Evolutionary conservation across 37 sponge, comb jelly and placozoan species (phyloP).

Genomic region (Amphimedon queenslandica): DNA sequence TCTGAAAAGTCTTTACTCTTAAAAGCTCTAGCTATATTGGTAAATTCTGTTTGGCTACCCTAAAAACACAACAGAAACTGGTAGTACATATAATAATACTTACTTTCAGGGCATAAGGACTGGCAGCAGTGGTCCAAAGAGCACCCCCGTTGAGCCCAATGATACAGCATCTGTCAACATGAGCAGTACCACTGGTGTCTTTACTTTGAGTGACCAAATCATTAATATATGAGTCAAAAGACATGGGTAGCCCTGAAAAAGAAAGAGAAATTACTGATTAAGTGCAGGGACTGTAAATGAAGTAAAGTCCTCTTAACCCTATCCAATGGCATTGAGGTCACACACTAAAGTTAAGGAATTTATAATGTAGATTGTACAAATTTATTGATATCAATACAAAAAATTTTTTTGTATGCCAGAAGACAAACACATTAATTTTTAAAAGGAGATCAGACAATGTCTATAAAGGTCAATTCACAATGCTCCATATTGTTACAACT

Average conservation of each 20-base stretch:
- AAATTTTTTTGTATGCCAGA: too few species aligned
- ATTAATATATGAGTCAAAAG: slow-evolving; percentile 45
- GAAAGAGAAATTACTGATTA: background rate
- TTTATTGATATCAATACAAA: too few species aligned
- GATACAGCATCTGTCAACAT: slow-evolving; percentile 34
- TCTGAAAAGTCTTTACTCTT: slow-evolving; percentile 76
- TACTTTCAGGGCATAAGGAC: slow-evolving; percentile 52
- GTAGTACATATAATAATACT: too few species aligned
- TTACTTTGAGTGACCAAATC: slow-evolving; percentile 25
- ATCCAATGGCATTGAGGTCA: background rate
- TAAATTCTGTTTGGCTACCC: slow-evolving; percentile 34
- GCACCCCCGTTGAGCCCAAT: slow-evolving; percentile 53
- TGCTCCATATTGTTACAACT: too few species aligned
- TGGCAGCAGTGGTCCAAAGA: slow-evolving; percentile 61
- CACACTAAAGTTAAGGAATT: too few species aligned
- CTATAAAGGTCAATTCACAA: too few species aligned
- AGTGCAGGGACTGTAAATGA: background rate
- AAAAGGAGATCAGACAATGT: too few species aligned
- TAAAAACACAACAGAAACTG: slow-evolving; percentile 17
- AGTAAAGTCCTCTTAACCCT: background rate
- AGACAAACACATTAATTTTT: too few species aligned
- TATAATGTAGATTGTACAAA: too few species aligned
- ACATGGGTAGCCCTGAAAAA: slow-evolving; percentile 10
- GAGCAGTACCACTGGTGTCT: slow-evolving; percentile 14
- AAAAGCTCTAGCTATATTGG: slow-evolving; percentile 64